phyloP scores from a whole-genome alignment of 2,113 vertebrate species.

The Brachionichthys hirsutus region DNA sequence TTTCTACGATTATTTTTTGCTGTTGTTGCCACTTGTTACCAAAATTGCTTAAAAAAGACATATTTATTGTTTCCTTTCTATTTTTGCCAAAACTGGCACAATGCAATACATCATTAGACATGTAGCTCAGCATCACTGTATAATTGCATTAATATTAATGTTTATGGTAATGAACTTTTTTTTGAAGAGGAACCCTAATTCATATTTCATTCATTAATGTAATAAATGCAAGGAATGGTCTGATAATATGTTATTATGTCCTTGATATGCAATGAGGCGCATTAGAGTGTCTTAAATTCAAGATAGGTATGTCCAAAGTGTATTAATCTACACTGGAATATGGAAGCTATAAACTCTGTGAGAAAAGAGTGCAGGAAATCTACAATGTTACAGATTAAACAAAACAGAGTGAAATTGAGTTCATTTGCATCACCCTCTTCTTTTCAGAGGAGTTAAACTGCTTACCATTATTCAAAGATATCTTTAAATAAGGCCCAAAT shows the following conservation, averaged over 20 bases:
- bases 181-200: conserved; percentile 70
- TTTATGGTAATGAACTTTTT: conserved; percentile 70
- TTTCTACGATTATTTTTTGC: no score
- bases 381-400: conserved; percentile 74
- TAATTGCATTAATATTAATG: conserved; percentile 79
- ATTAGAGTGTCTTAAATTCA: conserved; percentile 62
- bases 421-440: conserved; percentile 79
- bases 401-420: conserved; percentile 77
- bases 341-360: conserved; percentile 60
- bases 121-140: conserved; percentile 49
- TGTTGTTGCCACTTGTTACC: no score
- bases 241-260: conserved; percentile 70
- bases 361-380: conserved; percentile 61
- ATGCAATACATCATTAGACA: conserved; percentile 42
- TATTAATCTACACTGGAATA: conserved; percentile 63
- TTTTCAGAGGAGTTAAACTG: conserved; percentile 79
- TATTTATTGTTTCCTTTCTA: neutral
- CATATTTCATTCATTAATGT: conserved; percentile 79
- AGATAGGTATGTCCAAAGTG: conserved; percentile 70
- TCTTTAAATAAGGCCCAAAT: conserved; percentile 81
- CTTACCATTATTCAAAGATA: conserved; percentile 82
- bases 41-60: no score
- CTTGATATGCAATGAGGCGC: conserved; percentile 73
- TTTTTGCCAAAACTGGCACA: conserved; percentile 46
- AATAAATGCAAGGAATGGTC: conserved; percentile 77